A percentile compares a stretch with the other conserved stretches of the same genome.
Conservation (phyloP, 2,888 invertebrate species). For the Cataglyphis cursor region DNA sequence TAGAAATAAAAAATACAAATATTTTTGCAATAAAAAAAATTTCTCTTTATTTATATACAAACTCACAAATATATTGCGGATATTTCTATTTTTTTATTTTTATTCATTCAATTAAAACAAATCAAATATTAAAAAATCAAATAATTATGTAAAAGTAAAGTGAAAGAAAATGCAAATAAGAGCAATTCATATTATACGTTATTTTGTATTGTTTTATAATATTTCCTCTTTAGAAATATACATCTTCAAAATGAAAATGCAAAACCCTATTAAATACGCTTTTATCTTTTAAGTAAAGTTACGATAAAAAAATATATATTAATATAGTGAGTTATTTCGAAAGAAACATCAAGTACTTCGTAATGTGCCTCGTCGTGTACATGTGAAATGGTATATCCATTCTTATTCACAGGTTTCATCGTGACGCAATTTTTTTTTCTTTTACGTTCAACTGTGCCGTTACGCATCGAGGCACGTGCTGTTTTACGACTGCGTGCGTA, state of each 20-base stretch:
- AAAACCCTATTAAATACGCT: background rate
- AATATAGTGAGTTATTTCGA: background rate
- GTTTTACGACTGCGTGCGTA: slow-evolving; percentile 71
- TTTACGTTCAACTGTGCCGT: slow-evolving; percentile 24
- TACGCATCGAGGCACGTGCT: slow-evolving; percentile 62
- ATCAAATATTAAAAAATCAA: background rate
- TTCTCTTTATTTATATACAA: background rate
- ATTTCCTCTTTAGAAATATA: background rate
- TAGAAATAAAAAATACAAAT: background rate
- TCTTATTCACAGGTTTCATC: background rate
- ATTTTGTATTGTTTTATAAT: background rate
- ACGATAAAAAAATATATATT: background rate
- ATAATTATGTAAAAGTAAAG: background rate
- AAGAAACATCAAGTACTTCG: background rate
- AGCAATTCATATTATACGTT: background rate
- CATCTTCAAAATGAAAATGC: background rate
- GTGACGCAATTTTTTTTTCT: slow-evolving; percentile 6
- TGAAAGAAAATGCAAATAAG: background rate
- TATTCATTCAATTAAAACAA: background rate
- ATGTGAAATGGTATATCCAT: background rate
- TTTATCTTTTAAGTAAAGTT: background rate
- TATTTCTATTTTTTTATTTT: background rate
- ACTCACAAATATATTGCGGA: background rate
- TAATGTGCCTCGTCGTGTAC: background rate
- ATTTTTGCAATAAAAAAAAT: background rate